phyloP scores from a whole-genome alignment of 2,888 invertebrate species.

The Diogma glabrata region DNA sequence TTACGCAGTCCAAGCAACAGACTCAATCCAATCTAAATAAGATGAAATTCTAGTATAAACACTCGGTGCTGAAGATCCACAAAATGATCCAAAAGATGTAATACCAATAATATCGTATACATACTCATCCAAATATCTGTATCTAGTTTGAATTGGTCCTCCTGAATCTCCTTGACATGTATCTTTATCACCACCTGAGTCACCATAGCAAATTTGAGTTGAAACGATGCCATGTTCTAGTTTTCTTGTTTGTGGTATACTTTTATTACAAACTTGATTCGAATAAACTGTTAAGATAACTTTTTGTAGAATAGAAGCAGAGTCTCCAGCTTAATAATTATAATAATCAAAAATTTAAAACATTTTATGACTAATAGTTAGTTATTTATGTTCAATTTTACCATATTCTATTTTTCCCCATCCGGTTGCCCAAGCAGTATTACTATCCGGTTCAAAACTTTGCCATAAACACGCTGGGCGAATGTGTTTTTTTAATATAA shows the following conservation, averaged over 20 bases:
- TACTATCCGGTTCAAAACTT: too few species aligned
- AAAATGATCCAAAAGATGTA: neutral
- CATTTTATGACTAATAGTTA: too few species aligned
- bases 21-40: constrained; percentile 3
- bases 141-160: constrained; percentile 3
- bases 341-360: too few species aligned
- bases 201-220: neutral
- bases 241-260: constrained; percentile 1
- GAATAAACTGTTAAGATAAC: too few species aligned
- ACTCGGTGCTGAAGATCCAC: neutral
- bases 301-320: constrained; percentile 1
- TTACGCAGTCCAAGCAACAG: too few species aligned
- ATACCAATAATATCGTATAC: constrained; percentile 2
- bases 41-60: neutral
- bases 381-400: too few species aligned
- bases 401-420: constrained; percentile 7
- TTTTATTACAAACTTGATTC: too few species aligned
- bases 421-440: neutral
- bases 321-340: too few species aligned
- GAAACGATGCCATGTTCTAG: neutral
- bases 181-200: constrained; percentile 3
- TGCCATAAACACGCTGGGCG: constrained; percentile 4
- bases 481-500: neutral
- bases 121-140: neutral
- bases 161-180: constrained; percentile 5